A percentile compares a stretch with the other conserved stretches of the same genome.
Conservation (phyloP, 1,140 invertebrate genomes). For the Cotesia glomerata region DNA sequence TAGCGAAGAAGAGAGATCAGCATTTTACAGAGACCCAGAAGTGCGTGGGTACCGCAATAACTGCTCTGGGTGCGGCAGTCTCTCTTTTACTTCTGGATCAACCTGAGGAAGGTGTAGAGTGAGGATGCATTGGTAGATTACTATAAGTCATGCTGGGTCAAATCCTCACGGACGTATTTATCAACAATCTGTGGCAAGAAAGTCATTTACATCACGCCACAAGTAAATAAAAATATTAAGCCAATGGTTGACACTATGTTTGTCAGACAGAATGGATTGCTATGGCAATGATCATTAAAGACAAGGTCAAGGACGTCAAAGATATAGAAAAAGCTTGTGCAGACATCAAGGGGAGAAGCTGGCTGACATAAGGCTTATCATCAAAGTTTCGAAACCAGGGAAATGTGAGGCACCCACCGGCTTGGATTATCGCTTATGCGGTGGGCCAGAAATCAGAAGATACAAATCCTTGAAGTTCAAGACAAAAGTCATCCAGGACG, state of each 20-base stretch:
- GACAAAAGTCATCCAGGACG: slow-evolving; percentile 6
- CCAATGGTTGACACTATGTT: slow-evolving; percentile 41
- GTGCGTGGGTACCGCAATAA: slow-evolving; percentile 28
- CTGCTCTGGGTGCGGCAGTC: slow-evolving; percentile 26
- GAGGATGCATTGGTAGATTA: slow-evolving; percentile 28
- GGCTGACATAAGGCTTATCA: not conserved
- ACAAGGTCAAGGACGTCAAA: slow-evolving; percentile 27
- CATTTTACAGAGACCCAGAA: slow-evolving; percentile 31
- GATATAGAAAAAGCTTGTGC: slow-evolving; percentile 31
- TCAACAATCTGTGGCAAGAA: slow-evolving; percentile 34
- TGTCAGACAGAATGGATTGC: slow-evolving; percentile 42
- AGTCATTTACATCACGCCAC: slow-evolving; percentile 28
- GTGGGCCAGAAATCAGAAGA: slow-evolving; percentile 15
- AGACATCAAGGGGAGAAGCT: slow-evolving; percentile 21
- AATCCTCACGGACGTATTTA: slow-evolving; percentile 35
- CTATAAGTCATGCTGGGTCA: slow-evolving; percentile 31
- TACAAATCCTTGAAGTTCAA: not conserved
- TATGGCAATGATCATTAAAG: slow-evolving; percentile 29
- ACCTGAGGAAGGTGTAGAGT: slow-evolving; percentile 15
- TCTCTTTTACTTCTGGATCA: slow-evolving; percentile 28
- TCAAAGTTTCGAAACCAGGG: slow-evolving; percentile 12
- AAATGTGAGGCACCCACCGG: slow-evolving; percentile 30
- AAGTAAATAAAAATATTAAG: slow-evolving; percentile 31
- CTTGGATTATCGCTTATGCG: slow-evolving; percentile 1
- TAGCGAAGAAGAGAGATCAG: slow-evolving; percentile 29